Conservation (phyloP, 2,888 invertebrate genomes). For the Charanyca ferruginea region DNA sequence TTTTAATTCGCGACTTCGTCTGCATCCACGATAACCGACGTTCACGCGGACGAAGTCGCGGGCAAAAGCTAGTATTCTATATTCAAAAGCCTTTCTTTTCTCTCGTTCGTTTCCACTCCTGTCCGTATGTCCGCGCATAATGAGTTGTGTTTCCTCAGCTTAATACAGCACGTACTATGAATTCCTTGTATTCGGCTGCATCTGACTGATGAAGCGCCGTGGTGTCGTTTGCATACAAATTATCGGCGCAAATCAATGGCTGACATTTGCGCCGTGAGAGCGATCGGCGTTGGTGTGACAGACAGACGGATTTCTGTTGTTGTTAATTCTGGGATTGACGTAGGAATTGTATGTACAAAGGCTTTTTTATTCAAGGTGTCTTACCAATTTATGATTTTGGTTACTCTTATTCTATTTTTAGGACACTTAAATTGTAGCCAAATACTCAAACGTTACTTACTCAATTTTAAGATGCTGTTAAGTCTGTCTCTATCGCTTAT, state of each 20-base stretch:
- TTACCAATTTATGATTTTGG: slow-evolving; percentile 6
- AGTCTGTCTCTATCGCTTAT: too few species aligned
- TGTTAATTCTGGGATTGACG: slow-evolving; percentile 27
- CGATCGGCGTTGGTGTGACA: slow-evolving; percentile 38
- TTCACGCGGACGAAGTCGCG: too few species aligned
- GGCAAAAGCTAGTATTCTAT: too few species aligned
- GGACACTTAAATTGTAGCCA: too few species aligned
- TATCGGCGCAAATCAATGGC: slow-evolving; percentile 68
- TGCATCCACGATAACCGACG: too few species aligned
- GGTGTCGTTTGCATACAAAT: slow-evolving; percentile 72
- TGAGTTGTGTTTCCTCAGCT: slow-evolving; percentile 73
- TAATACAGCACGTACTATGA: slow-evolving; percentile 70
- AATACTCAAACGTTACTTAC: too few species aligned
- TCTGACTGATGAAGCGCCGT: slow-evolving; percentile 64
- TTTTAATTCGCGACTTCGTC: too few species aligned
- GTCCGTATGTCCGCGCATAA: slow-evolving; percentile 66
- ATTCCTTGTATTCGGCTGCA: slow-evolving; percentile 71
- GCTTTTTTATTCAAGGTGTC: slow-evolving; percentile 1
- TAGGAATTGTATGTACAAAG: slow-evolving; percentile 9
- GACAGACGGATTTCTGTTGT: slow-evolving; percentile 34
- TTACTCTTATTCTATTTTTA: not conserved
- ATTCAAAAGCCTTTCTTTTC: not conserved
- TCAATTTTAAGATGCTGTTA: too few species aligned
- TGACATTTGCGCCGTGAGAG: slow-evolving; percentile 55
- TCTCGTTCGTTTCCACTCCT: slow-evolving; percentile 25